Evolutionary conservation across 2,797 vertebrate genomes (phyloP).

Genomic region (Distichodus sexfasciatus): DNA sequence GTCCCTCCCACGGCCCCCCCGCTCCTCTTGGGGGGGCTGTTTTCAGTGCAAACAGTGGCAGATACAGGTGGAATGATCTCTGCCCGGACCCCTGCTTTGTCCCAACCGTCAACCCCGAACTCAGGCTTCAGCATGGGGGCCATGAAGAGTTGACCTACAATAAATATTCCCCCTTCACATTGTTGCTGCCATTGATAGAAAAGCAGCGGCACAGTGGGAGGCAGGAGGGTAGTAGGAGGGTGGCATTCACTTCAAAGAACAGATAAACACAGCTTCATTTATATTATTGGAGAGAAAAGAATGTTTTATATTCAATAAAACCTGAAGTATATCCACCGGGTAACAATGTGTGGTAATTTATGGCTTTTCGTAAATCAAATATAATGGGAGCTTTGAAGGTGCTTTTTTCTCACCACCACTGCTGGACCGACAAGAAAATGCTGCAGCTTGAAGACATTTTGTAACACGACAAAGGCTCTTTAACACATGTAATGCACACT

Average conservation of each 20-base stretch:
- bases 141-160: conserved; percentile 41
- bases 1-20: conserved; percentile 24
- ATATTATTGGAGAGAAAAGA: conserved; percentile 34
- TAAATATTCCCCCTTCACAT: conserved; percentile 50
- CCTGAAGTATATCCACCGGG: conserved; percentile 10
- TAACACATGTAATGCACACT: background rate
- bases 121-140: conserved; percentile 38
- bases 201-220: conserved; percentile 41
- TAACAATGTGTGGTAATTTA: conserved; percentile 14
- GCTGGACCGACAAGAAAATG: background rate
- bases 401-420: background rate
- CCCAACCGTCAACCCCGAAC: background rate
- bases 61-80: conserved; percentile 55
- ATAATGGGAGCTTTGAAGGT: background rate
- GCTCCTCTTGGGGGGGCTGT: conserved; percentile 52
- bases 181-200: conserved; percentile 48
- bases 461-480: background rate
- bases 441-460: background rate
- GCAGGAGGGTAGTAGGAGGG: conserved; percentile 25
- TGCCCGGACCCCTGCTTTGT: conserved; percentile 32
- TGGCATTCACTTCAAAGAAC: conserved; percentile 48
- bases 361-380: background rate
- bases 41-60: conserved; percentile 63
- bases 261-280: conserved; percentile 29
- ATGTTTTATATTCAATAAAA: conserved; percentile 47